Conservation (phyloP, 2,888 invertebrate genomes). For the Mythimna loreyi region DNA sequence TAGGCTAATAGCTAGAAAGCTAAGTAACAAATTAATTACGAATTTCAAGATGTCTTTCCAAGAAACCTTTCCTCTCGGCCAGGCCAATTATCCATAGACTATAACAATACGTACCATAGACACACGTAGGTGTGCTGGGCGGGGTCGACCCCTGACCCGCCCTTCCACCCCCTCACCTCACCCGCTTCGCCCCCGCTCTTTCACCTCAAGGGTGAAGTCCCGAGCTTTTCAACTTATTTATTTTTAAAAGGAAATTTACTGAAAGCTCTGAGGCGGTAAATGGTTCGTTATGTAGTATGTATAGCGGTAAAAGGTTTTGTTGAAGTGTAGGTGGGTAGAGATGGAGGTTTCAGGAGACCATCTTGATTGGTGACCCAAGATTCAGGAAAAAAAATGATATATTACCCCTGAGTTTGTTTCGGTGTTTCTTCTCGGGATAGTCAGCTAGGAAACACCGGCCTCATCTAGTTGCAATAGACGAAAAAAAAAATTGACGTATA, state of each 20-base stretch:
- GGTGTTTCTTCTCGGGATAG: too few species aligned
- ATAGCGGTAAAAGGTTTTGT: slow-evolving; percentile 5
- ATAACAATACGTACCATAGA: slow-evolving; percentile 47
- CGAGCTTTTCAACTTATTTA: slow-evolving; percentile 67
- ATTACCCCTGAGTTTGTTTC: too few species aligned
- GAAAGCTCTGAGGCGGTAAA: slow-evolving; percentile 40
- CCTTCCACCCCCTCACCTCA: slow-evolving; percentile 75
- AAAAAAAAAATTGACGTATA: too few species aligned
- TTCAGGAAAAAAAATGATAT: too few species aligned
- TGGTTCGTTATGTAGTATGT: slow-evolving; percentile 30
- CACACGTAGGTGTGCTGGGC: slow-evolving; percentile 76
- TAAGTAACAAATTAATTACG: background rate
- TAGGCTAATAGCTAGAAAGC: background rate
- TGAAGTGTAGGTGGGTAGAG: background rate
- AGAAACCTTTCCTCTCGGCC: slow-evolving; percentile 29
- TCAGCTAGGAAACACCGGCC: too few species aligned
- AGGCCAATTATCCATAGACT: slow-evolving; percentile 45
- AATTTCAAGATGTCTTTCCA: slow-evolving; percentile 2
- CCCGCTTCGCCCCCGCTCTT: slow-evolving; percentile 75
- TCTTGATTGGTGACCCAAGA: background rate
- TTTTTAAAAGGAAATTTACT: slow-evolving; percentile 61
- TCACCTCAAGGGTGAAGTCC: slow-evolving; percentile 76
- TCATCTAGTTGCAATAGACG: too few species aligned
- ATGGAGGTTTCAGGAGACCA: background rate
- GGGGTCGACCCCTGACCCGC: slow-evolving; percentile 86